These are phyloP conservation scores for Helicoverpa armigera DNA, from an alignment of 1,140 invertebrate genomes.

Conservation along the genomic window DNA sequence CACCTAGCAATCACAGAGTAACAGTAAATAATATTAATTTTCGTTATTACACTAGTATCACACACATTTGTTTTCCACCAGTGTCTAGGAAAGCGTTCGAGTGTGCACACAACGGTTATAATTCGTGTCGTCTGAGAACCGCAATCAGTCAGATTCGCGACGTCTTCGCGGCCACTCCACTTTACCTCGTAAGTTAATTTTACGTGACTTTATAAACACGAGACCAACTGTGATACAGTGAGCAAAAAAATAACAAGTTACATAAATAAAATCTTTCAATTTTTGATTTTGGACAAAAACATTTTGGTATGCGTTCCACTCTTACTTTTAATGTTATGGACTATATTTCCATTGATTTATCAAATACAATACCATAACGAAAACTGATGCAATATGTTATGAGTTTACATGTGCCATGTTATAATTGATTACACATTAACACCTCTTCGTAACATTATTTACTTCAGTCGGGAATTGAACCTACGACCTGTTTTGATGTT, in stretches of 20 bases:
- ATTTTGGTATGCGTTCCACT: no score
- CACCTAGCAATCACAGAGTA: background rate
- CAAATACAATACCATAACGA: no score
- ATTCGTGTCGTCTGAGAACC: background rate
- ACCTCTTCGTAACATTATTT: background rate
- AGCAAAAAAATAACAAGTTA: background rate
- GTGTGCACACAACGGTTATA: constrained; percentile 23
- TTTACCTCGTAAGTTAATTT: constrained; percentile 3
- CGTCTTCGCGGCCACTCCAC: background rate
- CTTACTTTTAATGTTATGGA: no score
- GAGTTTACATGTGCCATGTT: background rate
- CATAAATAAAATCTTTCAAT: no score
- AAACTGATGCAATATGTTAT: background rate
- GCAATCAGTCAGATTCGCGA: constrained; percentile 34
- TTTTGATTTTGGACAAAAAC: no score
- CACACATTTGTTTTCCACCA: background rate
- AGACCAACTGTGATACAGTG: background rate
- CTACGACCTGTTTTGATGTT: background rate
- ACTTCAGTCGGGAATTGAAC: background rate
- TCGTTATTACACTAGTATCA: background rate
- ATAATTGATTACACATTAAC: no score
- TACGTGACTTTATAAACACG: constrained; percentile 10
- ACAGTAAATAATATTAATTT: background rate
- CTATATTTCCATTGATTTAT: no score
- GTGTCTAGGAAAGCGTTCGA: background rate